These are phyloP conservation scores for Petrosia ficiformis DNA, from an alignment of 37 sponge, comb jelly and placozoan genomes.

Conservation along the genomic window DNA sequence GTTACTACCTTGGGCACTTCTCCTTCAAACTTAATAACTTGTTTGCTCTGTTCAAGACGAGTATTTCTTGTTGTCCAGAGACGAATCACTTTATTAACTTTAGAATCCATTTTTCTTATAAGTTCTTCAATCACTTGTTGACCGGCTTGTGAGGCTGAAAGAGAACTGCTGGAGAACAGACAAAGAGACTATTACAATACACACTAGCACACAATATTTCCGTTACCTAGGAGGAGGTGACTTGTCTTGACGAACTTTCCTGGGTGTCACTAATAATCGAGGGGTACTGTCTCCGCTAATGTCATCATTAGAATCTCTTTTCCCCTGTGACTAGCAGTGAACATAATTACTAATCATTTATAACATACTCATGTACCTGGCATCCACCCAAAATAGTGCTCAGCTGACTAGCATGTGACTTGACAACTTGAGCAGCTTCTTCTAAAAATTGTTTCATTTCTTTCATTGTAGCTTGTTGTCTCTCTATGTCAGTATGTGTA, in stretches of 20 bases:
- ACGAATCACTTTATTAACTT: slow-evolving; percentile 2
- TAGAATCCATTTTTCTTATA: not conserved
- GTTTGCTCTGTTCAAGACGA: slow-evolving; percentile 32
- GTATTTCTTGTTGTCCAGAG: slow-evolving; percentile 31
- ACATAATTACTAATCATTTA: not conserved
- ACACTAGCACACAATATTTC: too few species aligned
- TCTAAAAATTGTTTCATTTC: slow-evolving; percentile 23
- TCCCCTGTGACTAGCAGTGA: too few species aligned
- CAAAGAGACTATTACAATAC: too few species aligned
- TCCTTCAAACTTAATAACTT: slow-evolving; percentile 42
- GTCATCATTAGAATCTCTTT: not conserved
- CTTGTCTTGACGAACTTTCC: not conserved
- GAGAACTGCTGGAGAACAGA: not conserved
- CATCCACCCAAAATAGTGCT: not conserved
- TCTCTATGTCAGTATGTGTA: slow-evolving; percentile 4
- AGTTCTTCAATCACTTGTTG: slow-evolving; percentile 4
- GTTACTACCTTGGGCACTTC: slow-evolving; percentile 20
- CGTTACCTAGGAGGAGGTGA: not conserved
- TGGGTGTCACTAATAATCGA: not conserved
- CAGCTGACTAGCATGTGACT: slow-evolving; percentile 9
- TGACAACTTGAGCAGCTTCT: slow-evolving; percentile 24
- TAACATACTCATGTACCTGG: not conserved
- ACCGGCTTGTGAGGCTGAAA: not conserved
- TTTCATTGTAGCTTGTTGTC: not conserved
- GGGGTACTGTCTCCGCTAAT: not conserved